A percentile compares a stretch with the other conserved stretches of the same genome.
These are phyloP conservation scores for Dasypogon diadema DNA, from an alignment of 2,888 invertebrate genomes.

Conservation along the genomic window DNA sequence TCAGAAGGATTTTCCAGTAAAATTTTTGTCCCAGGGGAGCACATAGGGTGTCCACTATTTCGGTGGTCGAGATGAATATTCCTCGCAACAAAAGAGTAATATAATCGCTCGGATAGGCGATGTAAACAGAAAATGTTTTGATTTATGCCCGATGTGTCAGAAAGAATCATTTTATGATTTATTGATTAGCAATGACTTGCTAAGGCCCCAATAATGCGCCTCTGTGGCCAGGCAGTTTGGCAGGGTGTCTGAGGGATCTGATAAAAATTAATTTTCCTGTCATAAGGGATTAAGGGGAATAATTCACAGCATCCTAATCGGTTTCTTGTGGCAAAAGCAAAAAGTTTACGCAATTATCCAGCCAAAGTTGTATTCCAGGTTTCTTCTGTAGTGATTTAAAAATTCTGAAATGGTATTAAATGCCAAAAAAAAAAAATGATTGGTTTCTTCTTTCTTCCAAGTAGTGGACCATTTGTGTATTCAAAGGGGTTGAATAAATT, in stretches of 20 bases:
- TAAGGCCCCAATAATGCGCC: neutral
- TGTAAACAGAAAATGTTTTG: constrained; percentile 40
- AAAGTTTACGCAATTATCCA: no score
- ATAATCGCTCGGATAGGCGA: constrained; percentile 21
- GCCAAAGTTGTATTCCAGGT: no score
- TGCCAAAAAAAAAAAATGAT: no score
- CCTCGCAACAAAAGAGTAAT: constrained; percentile 39
- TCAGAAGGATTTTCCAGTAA: constrained; percentile 37
- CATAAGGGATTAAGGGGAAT: constrained; percentile 19
- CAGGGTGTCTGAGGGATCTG: constrained; percentile 16
- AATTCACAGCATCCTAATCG: neutral
- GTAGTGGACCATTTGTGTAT: no score
- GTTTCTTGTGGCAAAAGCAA: no score
- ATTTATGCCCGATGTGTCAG: constrained; percentile 41
- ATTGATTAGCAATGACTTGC: constrained; percentile 32
- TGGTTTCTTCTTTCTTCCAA: no score
- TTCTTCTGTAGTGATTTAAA: no score
- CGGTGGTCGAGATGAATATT: constrained; percentile 1
- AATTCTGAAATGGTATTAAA: no score
- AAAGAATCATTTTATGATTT: constrained; percentile 38
- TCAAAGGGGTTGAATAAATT: neutral
- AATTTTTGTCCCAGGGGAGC: constrained; percentile 26
- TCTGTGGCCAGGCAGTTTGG: neutral
- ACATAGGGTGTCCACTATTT: constrained; percentile 35
- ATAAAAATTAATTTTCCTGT: constrained; percentile 45